Evolutionary conservation across 35 echinoderm and acorn worm genomes (phyloP).

Genomic region (Chiridota heheva): DNA sequence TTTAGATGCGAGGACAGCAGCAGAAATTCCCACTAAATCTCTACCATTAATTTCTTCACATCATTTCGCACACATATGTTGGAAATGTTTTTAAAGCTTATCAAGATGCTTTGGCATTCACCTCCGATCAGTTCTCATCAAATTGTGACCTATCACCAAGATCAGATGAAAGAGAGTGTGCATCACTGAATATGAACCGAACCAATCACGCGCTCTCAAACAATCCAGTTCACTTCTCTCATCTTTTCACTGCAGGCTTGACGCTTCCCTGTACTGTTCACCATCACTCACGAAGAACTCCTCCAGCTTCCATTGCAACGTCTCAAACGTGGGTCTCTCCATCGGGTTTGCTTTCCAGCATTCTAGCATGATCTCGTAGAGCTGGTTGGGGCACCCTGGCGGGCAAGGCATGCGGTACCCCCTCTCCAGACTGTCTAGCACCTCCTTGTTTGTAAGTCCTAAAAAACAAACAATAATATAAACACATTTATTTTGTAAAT

Average conservation of each 20-base stretch:
- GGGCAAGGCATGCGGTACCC: slow-evolving; percentile 97
- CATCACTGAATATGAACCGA: too few species aligned
- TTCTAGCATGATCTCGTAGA: slow-evolving; percentile 97
- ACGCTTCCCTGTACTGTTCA: slow-evolving; percentile 84
- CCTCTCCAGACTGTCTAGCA: slow-evolving; percentile 84
- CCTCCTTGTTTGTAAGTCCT: slow-evolving; percentile 97
- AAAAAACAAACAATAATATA: not conserved
- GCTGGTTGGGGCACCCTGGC: slow-evolving; percentile 77
- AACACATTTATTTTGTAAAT: too few species aligned
- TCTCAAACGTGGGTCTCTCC: slow-evolving; percentile 97
- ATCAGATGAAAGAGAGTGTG: too few species aligned
- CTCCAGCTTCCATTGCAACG: slow-evolving; percentile 96
- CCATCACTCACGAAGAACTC: slow-evolving; percentile 94
- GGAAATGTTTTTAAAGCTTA: too few species aligned
- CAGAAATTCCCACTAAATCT: too few species aligned
- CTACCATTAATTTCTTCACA: too few species aligned
- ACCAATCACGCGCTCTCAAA: too few species aligned
- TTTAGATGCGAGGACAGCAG: too few species aligned
- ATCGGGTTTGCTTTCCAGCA: slow-evolving; percentile 95
- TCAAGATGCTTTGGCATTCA: too few species aligned
- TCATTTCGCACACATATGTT: too few species aligned
- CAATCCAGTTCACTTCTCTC: not conserved
- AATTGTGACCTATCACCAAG: too few species aligned
- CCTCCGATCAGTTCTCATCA: too few species aligned
- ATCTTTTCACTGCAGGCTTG: slow-evolving; percentile 50